These are phyloP conservation scores for Apogon hyalosoma DNA, from an alignment of 2,797 vertebrate species.

Conservation along the genomic window DNA sequence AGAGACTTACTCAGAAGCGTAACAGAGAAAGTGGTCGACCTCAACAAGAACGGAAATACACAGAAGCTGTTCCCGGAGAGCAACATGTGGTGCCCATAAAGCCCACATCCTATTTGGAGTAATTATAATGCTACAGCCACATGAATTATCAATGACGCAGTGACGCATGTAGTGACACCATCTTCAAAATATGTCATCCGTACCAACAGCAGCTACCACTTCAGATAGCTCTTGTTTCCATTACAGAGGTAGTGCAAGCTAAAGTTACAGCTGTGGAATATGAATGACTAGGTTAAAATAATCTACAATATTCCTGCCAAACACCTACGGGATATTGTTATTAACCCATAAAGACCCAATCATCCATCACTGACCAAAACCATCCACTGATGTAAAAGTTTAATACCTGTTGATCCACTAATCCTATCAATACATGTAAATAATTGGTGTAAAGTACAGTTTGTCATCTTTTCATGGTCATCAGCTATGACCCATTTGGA, in stretches of 20 bases:
- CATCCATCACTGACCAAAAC: too few relatives aligned
- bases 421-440: too few relatives aligned
- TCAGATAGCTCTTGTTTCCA: constrained; percentile 42
- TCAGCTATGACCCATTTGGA: too few relatives aligned
- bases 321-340: background rate
- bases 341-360: too few relatives aligned
- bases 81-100: constrained; percentile 79
- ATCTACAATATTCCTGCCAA: background rate
- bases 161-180: constrained; percentile 61
- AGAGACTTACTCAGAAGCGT: constrained; percentile 10
- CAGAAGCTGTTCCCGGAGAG: constrained; percentile 71
- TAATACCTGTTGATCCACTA: too few relatives aligned
- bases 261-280: constrained; percentile 10
- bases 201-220: constrained; percentile 53
- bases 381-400: too few relatives aligned
- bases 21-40: constrained; percentile 44
- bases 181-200: constrained; percentile 68
- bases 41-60: constrained; percentile 53
- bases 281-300: background rate
- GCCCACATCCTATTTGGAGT: constrained; percentile 68
- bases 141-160: constrained; percentile 75
- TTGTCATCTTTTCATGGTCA: too few relatives aligned
- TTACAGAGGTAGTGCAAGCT: constrained; percentile 24
- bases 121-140: constrained; percentile 75
- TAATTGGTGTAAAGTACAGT: too few relatives aligned